A percentile compares a stretch with the other conserved stretches of the same genome.
Evolutionary conservation across 2,888 invertebrate species (phyloP).

Genomic region (Octonoba sinensis): DNA sequence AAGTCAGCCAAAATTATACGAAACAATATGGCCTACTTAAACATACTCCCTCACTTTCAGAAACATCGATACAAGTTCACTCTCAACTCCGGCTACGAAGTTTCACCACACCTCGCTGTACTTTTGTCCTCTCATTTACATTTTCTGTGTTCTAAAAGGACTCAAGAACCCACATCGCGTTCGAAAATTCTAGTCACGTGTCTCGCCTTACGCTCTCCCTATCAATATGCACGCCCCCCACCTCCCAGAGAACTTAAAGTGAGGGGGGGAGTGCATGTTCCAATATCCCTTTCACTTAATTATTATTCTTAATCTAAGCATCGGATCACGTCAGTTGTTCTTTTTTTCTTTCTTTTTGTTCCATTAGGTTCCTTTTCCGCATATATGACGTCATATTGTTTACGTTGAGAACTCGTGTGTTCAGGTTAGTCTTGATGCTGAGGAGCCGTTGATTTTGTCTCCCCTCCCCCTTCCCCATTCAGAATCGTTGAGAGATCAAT

Average conservation of each 20-base stretch:
- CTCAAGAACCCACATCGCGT: too few relatives aligned
- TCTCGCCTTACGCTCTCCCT: slow-evolving; percentile 3
- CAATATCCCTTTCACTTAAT: slow-evolving; percentile 62
- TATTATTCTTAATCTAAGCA: slow-evolving; percentile 63
- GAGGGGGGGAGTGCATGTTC: slow-evolving; percentile 23
- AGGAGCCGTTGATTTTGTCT: neutral
- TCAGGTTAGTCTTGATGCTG: neutral
- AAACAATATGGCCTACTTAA: too few relatives aligned
- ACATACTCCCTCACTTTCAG: too few relatives aligned
- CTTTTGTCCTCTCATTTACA: slow-evolving; percentile 42
- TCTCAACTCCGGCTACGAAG: neutral
- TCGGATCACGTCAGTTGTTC: slow-evolving; percentile 50
- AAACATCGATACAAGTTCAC: too few relatives aligned
- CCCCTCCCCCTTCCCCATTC: slow-evolving; percentile 1
- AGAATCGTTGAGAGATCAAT: slow-evolving; percentile 16
- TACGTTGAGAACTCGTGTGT: slow-evolving; percentile 8
- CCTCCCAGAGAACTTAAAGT: slow-evolving; percentile 5
- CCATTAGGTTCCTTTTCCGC: slow-evolving; percentile 27
- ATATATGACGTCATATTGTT: slow-evolving; percentile 42
- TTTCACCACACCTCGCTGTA: neutral
- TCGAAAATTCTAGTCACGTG: slow-evolving; percentile 34
- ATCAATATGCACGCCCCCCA: slow-evolving; percentile 30
- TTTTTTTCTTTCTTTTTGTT: slow-evolving; percentile 12
- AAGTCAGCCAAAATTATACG: too few relatives aligned
- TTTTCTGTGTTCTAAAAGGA: slow-evolving; percentile 14